Base-by-base conservation (phyloP, 2,113 vertebrate species). In the Dromas ardeola region DNA sequence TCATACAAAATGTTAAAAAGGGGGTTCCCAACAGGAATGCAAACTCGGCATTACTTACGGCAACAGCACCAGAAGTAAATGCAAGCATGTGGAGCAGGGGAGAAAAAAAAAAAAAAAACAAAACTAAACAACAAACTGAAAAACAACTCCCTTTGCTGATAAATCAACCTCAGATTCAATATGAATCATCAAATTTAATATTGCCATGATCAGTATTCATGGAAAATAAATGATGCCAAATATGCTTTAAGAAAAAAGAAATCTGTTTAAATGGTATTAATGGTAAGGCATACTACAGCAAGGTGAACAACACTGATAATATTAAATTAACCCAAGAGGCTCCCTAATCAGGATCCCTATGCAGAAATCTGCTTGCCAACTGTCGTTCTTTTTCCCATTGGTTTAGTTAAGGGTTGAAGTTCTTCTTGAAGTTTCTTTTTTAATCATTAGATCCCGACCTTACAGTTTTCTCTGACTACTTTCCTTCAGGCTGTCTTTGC, bases 381-480 rank as follows among this genome's bases (percentile, higher is more conserved):
- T 98, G 98, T 98, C 97, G 95, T 98, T 98, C 95, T 95, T 98
- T 98, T 98, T 98, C 98, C 98, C 98, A 98, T 98, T 98, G 98
- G 98, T 98, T 98, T 98, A 98, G 98, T 98, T 98, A 98, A 98
- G 98, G 98, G 98, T 98, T 98, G 98, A 98, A 98, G 98, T 98
- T 98, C 97, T 98, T 97, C 98, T 98, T 99, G 98, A 98, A 98
- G 98, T 98, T 98, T 98, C 98, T 98, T 98, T 99, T 99, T 99
- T 99, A 99, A 99, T 99, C 98, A 99, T 98, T 98, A 98, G 98
- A 98, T 98, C 98, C 98, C 98, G 98, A 98, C 97, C 98, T 99
- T 98, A 98, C 98, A 98, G 98, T 98, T 98, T 98, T 98, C 96
- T 96, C 98, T 98, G 98, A 98, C 98, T 98, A 98, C 97, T 98